Percentiles rank a stretch among this genome's conserved stretches.
Conservation (phyloP, 1,140 invertebrate genomes). For the Anoplolepis gracilipes region DNA sequence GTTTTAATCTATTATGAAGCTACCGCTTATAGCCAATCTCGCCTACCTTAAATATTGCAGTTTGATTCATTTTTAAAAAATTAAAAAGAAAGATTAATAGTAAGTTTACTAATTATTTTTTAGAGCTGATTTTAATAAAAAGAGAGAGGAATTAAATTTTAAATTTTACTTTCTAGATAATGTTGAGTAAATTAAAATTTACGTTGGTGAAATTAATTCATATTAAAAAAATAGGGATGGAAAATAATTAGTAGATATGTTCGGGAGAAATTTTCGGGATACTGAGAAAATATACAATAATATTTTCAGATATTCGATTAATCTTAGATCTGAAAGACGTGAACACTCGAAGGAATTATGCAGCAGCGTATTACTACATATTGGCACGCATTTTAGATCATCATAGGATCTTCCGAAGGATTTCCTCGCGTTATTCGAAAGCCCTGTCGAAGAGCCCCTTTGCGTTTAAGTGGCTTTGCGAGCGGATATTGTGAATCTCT, state of each 20-base stretch:
- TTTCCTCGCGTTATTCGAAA: conserved; percentile 22
- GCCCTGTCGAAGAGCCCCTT: conserved; percentile 13
- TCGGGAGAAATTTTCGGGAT: neutral
- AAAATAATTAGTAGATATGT: neutral
- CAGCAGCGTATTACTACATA: conserved; percentile 27
- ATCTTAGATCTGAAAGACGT: neutral
- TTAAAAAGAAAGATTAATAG: conserved; percentile 7
- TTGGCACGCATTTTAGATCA: conserved; percentile 15
- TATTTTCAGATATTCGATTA: conserved; percentile 34
- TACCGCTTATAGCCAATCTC: neutral
- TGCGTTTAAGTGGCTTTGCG: conserved; percentile 51
- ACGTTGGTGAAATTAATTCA: neutral
- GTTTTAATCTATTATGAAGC: conserved; percentile 10
- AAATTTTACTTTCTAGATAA: conserved; percentile 4
- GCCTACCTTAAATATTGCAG: neutral
- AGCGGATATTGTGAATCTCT: conserved; percentile 56
- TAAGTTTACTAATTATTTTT: neutral
- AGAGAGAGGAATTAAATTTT: neutral
- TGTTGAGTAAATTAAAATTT: conserved; percentile 13
- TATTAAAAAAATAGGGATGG: neutral
- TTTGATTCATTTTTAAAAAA: conserved; percentile 4
- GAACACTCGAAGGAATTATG: neutral
- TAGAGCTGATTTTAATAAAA: neutral
- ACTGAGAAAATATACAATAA: neutral
- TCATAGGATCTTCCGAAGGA: conserved; percentile 1